These are phyloP conservation scores for Hippopotamus amphibius DNA, from an alignment of 2,113 vertebrate genomes.

Conservation along the genomic window DNA sequence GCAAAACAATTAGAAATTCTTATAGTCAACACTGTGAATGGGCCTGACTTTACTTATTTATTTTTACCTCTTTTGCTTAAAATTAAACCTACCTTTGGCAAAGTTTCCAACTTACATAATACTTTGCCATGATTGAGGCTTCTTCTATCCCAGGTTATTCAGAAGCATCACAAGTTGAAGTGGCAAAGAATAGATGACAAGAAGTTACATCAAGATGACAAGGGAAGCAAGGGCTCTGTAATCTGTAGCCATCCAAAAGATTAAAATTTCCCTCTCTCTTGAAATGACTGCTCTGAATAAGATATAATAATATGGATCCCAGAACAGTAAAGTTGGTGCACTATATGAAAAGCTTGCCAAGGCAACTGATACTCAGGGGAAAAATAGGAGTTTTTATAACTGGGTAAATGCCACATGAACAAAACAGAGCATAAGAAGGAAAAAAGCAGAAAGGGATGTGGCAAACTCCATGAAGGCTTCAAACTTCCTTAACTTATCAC, in stretches of 20 bases:
- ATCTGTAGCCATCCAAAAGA: slow-evolving; percentile 24
- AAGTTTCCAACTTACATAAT: not conserved
- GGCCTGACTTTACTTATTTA: not conserved
- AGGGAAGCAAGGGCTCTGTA: not conserved
- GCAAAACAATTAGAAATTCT: not conserved
- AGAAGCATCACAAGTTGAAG: not conserved
- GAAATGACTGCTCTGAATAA: slow-evolving; percentile 34
- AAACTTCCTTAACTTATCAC: not conserved
- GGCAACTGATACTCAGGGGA: not conserved
- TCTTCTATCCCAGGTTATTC: not conserved
- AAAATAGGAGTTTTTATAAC: not conserved
- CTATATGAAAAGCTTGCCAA: slow-evolving; percentile 52
- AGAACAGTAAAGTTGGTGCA: slow-evolving; percentile 5
- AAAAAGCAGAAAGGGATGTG: not conserved
- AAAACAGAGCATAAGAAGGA: not conserved
- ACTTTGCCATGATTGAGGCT: slow-evolving; percentile 8
- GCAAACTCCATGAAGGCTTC: not conserved
- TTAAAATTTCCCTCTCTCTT: slow-evolving; percentile 4
- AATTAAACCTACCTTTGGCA: slow-evolving; percentile 54
- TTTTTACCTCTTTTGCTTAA: slow-evolving; percentile 29
- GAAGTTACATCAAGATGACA: not conserved
- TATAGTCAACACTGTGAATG: not conserved
- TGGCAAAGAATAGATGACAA: not conserved
- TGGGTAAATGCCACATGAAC: not conserved
- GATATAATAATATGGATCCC: slow-evolving; percentile 29